A percentile compares a stretch with the other conserved stretches of the same genome.
Conservation (phyloP, 2,113 vertebrate genomes). For the Calcarius ornatus region DNA sequence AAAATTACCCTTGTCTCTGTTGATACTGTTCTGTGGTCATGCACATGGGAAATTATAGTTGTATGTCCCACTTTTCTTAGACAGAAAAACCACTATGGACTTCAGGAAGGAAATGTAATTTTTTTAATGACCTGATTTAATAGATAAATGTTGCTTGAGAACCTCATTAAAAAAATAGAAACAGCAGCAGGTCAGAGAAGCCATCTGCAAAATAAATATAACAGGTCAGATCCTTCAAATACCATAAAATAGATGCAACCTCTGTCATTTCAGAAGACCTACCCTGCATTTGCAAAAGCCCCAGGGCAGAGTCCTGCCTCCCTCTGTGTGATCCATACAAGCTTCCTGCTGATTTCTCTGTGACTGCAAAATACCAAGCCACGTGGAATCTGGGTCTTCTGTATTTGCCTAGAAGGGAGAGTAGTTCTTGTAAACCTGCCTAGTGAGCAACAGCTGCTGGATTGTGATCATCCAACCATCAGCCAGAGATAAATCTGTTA, state of each 20-base stretch:
- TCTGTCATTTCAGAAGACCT: not conserved
- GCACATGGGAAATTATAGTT: not conserved
- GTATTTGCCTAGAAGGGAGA: conserved; percentile 37
- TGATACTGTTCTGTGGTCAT: not conserved
- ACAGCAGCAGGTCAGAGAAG: conserved; percentile 14
- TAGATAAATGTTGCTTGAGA: conserved; percentile 35
- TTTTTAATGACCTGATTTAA: conserved; percentile 49
- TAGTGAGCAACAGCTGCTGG: not conserved
- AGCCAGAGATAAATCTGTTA: not conserved
- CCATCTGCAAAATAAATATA: conserved; percentile 42
- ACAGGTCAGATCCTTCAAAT: conserved; percentile 5
- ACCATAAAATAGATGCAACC: not conserved
- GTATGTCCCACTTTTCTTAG: conserved; percentile 12
- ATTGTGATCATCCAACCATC: not conserved
- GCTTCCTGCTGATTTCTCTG: conserved; percentile 8
- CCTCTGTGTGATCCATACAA: not conserved
- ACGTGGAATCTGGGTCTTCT: conserved; percentile 20
- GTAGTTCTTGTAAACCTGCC: conserved; percentile 5
- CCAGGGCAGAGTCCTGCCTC: not conserved
- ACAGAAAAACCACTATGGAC: not conserved
- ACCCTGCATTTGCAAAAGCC: not conserved
- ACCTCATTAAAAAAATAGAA: conserved; percentile 3
- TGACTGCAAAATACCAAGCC: not conserved
- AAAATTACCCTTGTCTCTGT: not conserved
- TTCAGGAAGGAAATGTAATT: conserved; percentile 23